Evolutionary conservation across 2,888 invertebrate genomes (phyloP).

Genomic region (Orthosia incerta): DNA sequence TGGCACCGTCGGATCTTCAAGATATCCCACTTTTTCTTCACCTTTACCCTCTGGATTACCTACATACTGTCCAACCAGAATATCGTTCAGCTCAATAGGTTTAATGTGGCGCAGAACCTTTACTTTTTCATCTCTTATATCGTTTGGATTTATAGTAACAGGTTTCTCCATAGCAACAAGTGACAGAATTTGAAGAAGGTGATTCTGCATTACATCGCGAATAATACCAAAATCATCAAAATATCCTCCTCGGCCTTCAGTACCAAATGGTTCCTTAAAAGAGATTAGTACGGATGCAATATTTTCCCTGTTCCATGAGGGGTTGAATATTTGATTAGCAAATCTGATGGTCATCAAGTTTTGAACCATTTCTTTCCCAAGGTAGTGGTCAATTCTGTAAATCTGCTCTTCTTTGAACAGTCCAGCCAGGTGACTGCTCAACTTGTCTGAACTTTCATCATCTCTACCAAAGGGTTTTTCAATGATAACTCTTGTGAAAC

Average conservation of each 20-base stretch:
- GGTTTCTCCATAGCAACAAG: constrained; percentile 99
- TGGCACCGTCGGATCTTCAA: constrained; percentile 98
- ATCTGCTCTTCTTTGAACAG: constrained; percentile 98
- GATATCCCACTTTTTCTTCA: constrained; percentile 95
- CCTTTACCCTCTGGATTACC: constrained; percentile 96
- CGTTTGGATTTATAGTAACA: constrained; percentile 97
- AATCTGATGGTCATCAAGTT: constrained; percentile 99
- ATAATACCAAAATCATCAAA: constrained; percentile 99
- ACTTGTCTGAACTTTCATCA: constrained; percentile 94
- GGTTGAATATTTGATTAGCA: constrained; percentile 98
- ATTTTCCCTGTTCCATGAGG: constrained; percentile 99
- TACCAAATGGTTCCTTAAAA: constrained; percentile 99
- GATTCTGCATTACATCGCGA: constrained; percentile 99
- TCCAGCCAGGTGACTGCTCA: constrained; percentile 96
- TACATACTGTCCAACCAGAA: constrained; percentile 98
- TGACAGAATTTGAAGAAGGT: constrained; percentile 98
- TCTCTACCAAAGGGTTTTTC: constrained; percentile 99
- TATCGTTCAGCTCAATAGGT: constrained; percentile 94
- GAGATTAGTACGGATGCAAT: constrained; percentile 98
- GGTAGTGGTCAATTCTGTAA: constrained; percentile 99
- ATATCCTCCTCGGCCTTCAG: constrained; percentile 99
- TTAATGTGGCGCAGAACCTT: constrained; percentile 97
- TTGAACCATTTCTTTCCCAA: constrained; percentile 99
- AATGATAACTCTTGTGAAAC: constrained; percentile 98
- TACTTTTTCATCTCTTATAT: constrained; percentile 99